phyloP scores from a whole-genome alignment of 1,140 invertebrate genomes.

The Spodoptera litura region DNA sequence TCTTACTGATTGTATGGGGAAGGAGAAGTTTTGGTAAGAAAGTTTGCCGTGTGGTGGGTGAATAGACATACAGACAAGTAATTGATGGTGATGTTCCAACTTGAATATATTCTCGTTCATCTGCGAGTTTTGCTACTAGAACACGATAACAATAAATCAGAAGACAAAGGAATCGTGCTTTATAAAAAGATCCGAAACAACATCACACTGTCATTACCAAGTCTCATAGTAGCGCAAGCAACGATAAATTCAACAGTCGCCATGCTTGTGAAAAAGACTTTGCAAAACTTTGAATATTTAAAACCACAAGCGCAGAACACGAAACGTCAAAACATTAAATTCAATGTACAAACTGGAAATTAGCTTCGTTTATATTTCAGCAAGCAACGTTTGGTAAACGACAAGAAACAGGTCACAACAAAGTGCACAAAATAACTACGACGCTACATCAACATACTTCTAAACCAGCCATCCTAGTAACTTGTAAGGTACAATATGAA shows the following conservation, averaged over 20 bases:
- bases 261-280: slow-evolving; percentile 12
- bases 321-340: slow-evolving; percentile 31
- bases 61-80: slow-evolving; percentile 13
- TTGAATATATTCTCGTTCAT: slow-evolving; percentile 4
- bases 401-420: background rate
- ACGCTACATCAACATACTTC: slow-evolving; percentile 1
- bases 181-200: background rate
- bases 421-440: slow-evolving; percentile 5
- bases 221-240: background rate
- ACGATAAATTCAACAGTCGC: background rate
- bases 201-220: background rate
- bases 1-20: slow-evolving; percentile 22
- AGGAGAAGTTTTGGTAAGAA: slow-evolving; percentile 8
- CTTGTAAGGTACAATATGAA: slow-evolving; percentile 36
- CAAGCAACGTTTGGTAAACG: slow-evolving; percentile 8
- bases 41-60: slow-evolving; percentile 8
- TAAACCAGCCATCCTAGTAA: slow-evolving; percentile 6
- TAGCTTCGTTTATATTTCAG: slow-evolving; percentile 23
- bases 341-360: slow-evolving; percentile 16
- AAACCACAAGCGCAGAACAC: slow-evolving; percentile 20
- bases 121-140: background rate
- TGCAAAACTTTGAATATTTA: slow-evolving; percentile 17
- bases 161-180: background rate
- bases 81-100: background rate
- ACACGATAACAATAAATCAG: background rate